Percentiles rank a stretch among this genome's conserved stretches.
phyloP scores from a whole-genome alignment of 2,888 invertebrate genomes.

The Abrostola tripartita region DNA sequence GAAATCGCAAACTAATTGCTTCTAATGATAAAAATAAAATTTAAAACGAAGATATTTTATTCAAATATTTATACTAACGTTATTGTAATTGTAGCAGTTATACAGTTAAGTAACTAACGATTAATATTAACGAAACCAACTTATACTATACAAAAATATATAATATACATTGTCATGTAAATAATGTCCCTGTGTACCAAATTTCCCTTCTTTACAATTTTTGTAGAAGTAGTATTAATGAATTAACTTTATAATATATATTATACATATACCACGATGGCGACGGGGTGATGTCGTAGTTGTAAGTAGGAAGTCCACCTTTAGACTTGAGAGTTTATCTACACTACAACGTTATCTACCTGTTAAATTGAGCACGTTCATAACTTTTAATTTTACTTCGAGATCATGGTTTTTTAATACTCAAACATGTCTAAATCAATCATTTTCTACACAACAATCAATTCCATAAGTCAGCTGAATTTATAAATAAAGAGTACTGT shows the following conservation, averaged over 20 bases:
- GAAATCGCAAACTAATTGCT: slow-evolving; percentile 74
- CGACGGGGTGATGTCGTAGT: slow-evolving; percentile 23
- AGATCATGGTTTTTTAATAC: slow-evolving; percentile 1
- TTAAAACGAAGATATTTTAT: slow-evolving; percentile 83
- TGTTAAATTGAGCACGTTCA: slow-evolving; percentile 83
- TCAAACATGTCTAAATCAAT: slow-evolving; percentile 1
- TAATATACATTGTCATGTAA: slow-evolving; percentile 81
- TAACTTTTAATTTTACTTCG: slow-evolving; percentile 5
- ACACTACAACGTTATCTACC: slow-evolving; percentile 74
- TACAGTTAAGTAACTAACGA: slow-evolving; percentile 70
- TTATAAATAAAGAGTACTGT: slow-evolving; percentile 67
- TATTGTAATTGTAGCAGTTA: slow-evolving; percentile 80
- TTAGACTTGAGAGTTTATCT: slow-evolving; percentile 43
- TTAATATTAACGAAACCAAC: slow-evolving; percentile 77
- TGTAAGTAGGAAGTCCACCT: slow-evolving; percentile 34
- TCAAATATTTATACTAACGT: slow-evolving; percentile 86
- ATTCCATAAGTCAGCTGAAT: slow-evolving; percentile 21
- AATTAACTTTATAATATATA: slow-evolving; percentile 47
- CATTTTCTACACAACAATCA: slow-evolving; percentile 24
- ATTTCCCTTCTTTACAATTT: slow-evolving; percentile 87
- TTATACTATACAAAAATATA: slow-evolving; percentile 84
- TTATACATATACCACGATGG: slow-evolving; percentile 35
- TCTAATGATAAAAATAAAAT: slow-evolving; percentile 66
- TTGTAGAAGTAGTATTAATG: slow-evolving; percentile 76
- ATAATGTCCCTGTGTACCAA: slow-evolving; percentile 85